Conservation (phyloP, 2,113 vertebrate genomes). For the Platichthys stellatus region DNA sequence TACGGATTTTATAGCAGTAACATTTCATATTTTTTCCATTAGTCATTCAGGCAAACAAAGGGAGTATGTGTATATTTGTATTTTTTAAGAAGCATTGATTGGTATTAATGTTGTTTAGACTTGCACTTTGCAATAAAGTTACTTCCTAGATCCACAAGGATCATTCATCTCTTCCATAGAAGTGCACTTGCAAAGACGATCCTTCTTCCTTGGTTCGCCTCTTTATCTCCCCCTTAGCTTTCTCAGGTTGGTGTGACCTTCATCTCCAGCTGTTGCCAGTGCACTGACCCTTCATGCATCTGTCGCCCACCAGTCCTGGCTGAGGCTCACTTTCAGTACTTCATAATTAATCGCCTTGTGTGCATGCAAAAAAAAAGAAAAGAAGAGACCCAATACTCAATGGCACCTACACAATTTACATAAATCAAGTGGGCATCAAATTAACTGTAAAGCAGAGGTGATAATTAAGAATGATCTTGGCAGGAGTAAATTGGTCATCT, state of each 20-base stretch:
- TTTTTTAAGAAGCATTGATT: background rate
- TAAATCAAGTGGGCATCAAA: constrained; percentile 71
- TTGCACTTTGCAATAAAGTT: no score
- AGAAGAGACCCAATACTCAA: constrained; percentile 38
- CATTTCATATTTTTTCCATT: background rate
- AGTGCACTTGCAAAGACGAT: constrained; percentile 29
- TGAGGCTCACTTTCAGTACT: constrained; percentile 57
- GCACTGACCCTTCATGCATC: constrained; percentile 77
- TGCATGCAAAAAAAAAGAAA: constrained; percentile 30
- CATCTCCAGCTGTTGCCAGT: constrained; percentile 79
- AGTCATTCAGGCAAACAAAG: background rate
- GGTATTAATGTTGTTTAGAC: background rate
- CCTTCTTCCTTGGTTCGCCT: constrained; percentile 38
- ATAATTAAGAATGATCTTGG: constrained; percentile 81
- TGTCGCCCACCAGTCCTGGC: constrained; percentile 71
- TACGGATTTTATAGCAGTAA: background rate
- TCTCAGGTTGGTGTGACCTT: constrained; percentile 79
- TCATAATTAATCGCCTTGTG: constrained; percentile 75
- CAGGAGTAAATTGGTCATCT: constrained; percentile 72
- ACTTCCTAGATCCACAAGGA: background rate
- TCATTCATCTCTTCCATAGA: constrained; percentile 16
- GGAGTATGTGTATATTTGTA: background rate
- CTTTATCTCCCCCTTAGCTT: constrained; percentile 36
- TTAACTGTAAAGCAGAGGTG: constrained; percentile 71
- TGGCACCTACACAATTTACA: constrained; percentile 61